A percentile compares a stretch with the other conserved stretches of the same genome.
phyloP scores from a whole-genome alignment of 2,888 invertebrate genomes.

The Caenorhabditis uteleia region DNA sequence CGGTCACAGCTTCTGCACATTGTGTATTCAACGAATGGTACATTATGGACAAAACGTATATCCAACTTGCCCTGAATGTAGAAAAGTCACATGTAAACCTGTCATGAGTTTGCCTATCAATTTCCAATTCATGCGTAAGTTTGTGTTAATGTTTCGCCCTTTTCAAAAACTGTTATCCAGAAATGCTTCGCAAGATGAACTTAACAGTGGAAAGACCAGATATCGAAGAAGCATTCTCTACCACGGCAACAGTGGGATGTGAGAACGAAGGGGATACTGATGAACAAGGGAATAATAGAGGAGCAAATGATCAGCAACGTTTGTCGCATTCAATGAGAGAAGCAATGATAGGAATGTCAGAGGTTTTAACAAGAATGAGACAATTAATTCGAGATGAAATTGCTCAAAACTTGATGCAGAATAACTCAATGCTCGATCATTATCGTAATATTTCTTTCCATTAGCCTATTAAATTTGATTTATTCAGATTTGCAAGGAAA shows the following conservation, averaged over 20 bases:
- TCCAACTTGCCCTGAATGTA: slow-evolving; percentile 34
- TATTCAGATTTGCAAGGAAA: too few relatives aligned
- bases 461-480: too few relatives aligned
- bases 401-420: too few relatives aligned
- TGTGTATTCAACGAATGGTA: slow-evolving; percentile 13
- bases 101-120: slow-evolving; percentile 27
- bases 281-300: too few relatives aligned
- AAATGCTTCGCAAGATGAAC: background rate
- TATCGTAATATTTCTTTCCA: too few relatives aligned
- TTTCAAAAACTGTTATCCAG: background rate
- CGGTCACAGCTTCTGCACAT: slow-evolving; percentile 39
- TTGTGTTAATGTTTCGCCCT: background rate
- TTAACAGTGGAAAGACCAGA: background rate
- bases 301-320: too few relatives aligned
- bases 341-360: too few relatives aligned
- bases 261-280: background rate
- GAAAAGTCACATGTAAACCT: slow-evolving; percentile 8
- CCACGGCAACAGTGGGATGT: background rate
- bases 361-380: too few relatives aligned
- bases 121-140: slow-evolving; percentile 43
- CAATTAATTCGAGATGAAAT: too few relatives aligned
- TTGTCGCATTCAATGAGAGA: too few relatives aligned
- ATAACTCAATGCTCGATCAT: too few relatives aligned
- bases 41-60: background rate
- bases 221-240: background rate